Base-by-base conservation (phyloP, 2,797 vertebrate species). In the Epinephelus coioides region DNA sequence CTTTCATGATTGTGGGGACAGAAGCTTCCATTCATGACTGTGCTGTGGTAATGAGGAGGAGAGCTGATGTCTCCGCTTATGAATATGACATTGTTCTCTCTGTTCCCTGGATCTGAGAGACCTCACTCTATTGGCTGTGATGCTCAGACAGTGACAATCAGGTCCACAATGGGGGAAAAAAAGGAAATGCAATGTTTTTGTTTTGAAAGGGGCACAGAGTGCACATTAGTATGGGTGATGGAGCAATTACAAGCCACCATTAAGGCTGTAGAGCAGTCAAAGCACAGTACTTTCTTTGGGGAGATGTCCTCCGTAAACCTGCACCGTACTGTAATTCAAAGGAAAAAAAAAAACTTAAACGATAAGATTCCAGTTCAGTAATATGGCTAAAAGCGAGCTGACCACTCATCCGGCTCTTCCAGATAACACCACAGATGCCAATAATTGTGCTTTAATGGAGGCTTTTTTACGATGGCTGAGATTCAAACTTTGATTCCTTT, bases 41-140 rank as follows among this genome's bases (percentile, higher is more conserved):
- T 53, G 86, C 79, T 73, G 85, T 90, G 86, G 91, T 95, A 95
- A 94, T 94, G 94, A 93, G 93, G 86, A 92, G 90, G 86, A 91
- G 89, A 91, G 89, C 86, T 91, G 88, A 87, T 92, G 92, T 95
- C 91, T 91, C 88, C 47, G 76, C 87, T 89, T 91, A 95, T 96
- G 94, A 96, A 96, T 95, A 95, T 94, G 92, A 94, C 94, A 95
- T 95, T 95, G 95, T 96, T 95, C 91, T 91, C 87, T 85, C 81
- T 92, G 82, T 93, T 90, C 87, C 88, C 90, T 53, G 85, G 86
- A 92, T 94, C 91, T 94, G 89, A 92, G 91, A 85, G 91, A 86
- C 82, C 85, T 82, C 91, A 77, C 89, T 88, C 79, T 83, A 91
- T 94, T 93, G 92, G 91, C 87, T 86, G 79, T 56, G 47, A 83